Evolutionary conservation across 2,797 vertebrate genomes (phyloP), one percentile per base, ranked within the genome.

Genomic region (Argya squamiceps): DNA sequence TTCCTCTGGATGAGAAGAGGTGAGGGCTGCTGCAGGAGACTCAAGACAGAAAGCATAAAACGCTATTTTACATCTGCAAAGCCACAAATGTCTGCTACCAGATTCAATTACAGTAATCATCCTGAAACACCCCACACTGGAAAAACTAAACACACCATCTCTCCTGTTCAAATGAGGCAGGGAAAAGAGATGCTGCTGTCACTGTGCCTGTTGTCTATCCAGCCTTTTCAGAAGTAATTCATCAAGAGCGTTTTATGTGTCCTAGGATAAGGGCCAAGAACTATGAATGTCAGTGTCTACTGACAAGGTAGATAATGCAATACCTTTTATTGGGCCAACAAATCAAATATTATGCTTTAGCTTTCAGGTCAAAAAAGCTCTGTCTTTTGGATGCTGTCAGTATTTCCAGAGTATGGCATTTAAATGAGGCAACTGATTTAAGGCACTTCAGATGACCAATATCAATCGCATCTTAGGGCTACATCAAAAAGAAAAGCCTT

Each of bases 381-480:
- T 47, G 52, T 44, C 34, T 81, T 88, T 80, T 74, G n/a, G 6
- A 39, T 20, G 8, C 55, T 94, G 71, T 34, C 52, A 89, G 43
- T 89, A 88, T 86, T 91, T 88, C 50, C 58, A 68, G 79, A 88
- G 19, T 84, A 89, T 41, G 26, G 34, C 24, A 92, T 94, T 93
- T 90, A 84, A 95, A 92, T 41, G 37, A 95, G 64, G 30, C 44
- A 41, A 71, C 24, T 89, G 77, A 87, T 92, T 94, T 93, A 88
- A 78, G 75, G 18, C 20, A 59, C 62, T 75, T 92, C 86, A 77
- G 24, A 75, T 88, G 44, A 32, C 41, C 44, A 91, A 36, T 20
- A 81, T 91, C 80, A 91, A 78, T 89, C 59, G 71, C 37, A 24
- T 37, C 64, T 62, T 67, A 88, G 27, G 29, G 62, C 59, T 87